phyloP scores from a whole-genome alignment of 2,113 vertebrate species.

The Aegithalos caudatus region DNA sequence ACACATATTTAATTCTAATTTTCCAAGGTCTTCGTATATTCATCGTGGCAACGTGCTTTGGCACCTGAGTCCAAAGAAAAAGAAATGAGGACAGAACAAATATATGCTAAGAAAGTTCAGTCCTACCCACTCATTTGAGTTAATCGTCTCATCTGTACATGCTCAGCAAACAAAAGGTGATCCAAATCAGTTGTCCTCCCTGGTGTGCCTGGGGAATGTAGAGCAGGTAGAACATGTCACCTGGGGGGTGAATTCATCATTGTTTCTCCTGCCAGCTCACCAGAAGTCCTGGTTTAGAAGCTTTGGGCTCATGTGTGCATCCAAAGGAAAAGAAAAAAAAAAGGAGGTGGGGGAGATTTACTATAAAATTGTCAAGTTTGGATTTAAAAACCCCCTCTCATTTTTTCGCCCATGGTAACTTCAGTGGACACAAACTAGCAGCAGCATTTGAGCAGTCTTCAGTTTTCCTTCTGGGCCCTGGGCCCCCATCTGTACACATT shows the following conservation, averaged over 20 bases:
- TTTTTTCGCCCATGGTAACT: background rate
- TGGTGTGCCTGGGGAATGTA: background rate
- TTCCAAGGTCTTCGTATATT: background rate
- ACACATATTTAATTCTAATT: conserved; percentile 41
- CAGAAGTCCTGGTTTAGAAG: background rate
- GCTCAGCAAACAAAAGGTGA: conserved; percentile 51
- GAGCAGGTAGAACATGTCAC: conserved; percentile 7
- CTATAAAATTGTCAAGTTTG: background rate
- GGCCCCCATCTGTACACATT: background rate
- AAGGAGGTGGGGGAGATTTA: background rate
- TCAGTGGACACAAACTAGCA: background rate
- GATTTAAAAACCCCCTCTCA: accelerated
- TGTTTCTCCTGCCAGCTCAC: background rate
- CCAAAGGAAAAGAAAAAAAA: background rate
- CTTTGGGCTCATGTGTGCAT: background rate
- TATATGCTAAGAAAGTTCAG: background rate
- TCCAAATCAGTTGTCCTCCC: background rate
- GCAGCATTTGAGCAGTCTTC: background rate
- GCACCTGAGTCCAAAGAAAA: conserved; percentile 23
- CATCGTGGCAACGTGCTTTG: background rate
- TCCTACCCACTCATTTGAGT: conserved; percentile 39
- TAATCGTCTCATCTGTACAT: background rate
- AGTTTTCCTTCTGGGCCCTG: background rate
- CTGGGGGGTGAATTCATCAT: background rate
- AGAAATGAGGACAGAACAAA: conserved; percentile 39